A percentile compares a stretch with the other conserved stretches of the same genome.
Evolutionary conservation across 2,113 vertebrate genomes (phyloP).

Genomic region (Abramis brama): DNA sequence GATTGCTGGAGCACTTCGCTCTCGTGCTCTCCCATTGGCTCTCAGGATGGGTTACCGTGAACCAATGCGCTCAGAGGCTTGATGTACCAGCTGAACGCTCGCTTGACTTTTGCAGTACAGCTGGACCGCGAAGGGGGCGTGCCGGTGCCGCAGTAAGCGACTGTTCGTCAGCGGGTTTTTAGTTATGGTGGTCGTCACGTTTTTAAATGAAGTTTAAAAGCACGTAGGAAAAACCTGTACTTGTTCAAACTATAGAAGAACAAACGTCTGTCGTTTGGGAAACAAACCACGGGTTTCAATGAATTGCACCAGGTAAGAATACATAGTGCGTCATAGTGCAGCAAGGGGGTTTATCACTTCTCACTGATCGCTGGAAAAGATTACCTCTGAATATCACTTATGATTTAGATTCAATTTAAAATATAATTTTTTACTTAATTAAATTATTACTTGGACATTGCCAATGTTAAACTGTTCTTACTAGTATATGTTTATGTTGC

Average conservation of each 20-base stretch:
- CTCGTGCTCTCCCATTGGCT: slow-evolving; percentile 41
- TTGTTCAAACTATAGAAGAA: neutral
- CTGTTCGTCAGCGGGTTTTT: neutral
- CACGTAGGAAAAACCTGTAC: neutral
- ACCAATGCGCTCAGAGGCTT: slow-evolving; percentile 30
- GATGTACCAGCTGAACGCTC: slow-evolving; percentile 14
- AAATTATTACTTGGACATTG: neutral
- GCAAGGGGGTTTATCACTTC: neutral
- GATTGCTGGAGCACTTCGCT: slow-evolving; percentile 39
- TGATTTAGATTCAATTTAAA: neutral
- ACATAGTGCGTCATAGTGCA: slow-evolving; percentile 34
- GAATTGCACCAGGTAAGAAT: slow-evolving; percentile 70
- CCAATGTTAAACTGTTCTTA: neutral
- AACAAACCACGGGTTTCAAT: slow-evolving; percentile 42
- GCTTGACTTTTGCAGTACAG: slow-evolving; percentile 32
- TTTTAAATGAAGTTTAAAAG: slow-evolving; percentile 34
- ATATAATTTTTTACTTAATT: neutral
- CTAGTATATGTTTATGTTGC: neutral
- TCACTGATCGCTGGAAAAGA: neutral
- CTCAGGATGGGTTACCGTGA: neutral
- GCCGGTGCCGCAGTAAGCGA: slow-evolving; percentile 36
- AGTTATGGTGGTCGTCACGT: neutral
- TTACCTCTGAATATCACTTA: neutral
- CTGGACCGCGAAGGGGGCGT: slow-evolving; percentile 50
- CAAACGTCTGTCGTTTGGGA: slow-evolving; percentile 1